Evolutionary conservation across 1,140 invertebrate genomes (phyloP), one percentile per base, ranked within the genome.

Genomic region (Caenorhabditis tropicalis): DNA sequence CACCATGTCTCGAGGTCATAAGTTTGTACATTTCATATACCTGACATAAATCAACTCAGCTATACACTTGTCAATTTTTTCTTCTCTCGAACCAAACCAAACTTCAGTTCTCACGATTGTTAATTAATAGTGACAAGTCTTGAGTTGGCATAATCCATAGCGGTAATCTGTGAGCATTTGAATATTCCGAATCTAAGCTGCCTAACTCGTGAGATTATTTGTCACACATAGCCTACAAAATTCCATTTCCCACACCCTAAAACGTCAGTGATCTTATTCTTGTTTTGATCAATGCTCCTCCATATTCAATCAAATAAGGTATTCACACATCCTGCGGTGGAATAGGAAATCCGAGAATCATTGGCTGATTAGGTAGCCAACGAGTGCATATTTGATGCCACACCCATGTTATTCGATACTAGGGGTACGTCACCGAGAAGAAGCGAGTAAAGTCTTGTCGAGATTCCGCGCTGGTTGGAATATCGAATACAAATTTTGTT

Each of bases 1-100:
- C 58, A 15, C 58, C 16, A 10, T 7, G 56, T 29, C 29, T n/a
- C n/a, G n/a, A n/a, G n/a, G 29, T 43, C 39, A 12, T 43, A 43
- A 5, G 12, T 74, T 74, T 24, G 36, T 27, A 74, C n/a, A 74
- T 46, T 74, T 43, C 12, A 24, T 46, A 33, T 46, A 74, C 65
- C 65, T 74, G 33, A 12, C 65, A 43, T 74, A 74, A 74, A 74
- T 43, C 65, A n/a, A n/a, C n/a, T n/a, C n/a, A n/a, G n/a, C n/a
- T n/a, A 74, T 74, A 74, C 21, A 15, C 7, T 74, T 1, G n/a
- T 46, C n/a, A 74, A 9, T 24, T 74, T 24, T 46, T 46, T n/a
- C n/a, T 27, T 27, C 5, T 27, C 15, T 5, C 21, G 49, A 6
- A 51, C 49, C n/a, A n/a, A n/a, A n/a, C n/a, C n/a, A n/a, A n/a